Evolutionary conservation across 2,888 invertebrate genomes (phyloP), one percentile per base, ranked within the genome.

Genomic region (Scaptomyza caliginosa): DNA sequence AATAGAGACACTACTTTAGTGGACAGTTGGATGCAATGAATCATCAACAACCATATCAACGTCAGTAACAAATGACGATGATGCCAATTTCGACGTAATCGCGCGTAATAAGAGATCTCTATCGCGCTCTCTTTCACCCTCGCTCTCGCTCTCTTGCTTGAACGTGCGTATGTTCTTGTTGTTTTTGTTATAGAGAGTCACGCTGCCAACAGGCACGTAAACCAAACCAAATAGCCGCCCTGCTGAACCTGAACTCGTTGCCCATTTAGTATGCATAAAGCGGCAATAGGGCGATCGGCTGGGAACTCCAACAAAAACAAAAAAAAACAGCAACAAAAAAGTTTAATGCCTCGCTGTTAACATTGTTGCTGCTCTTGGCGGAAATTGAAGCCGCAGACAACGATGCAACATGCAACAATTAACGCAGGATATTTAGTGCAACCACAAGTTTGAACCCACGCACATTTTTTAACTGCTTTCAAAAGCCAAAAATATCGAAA

Each of bases 171-270:
- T 24, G 10, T 26, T 26, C 10, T 26, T 1, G 8, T 5, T 26
- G 8, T 26, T 26, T 26, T 26, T 26, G 11, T 11, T 17, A 8
- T 36, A 2, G 8, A 5, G 8, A n/a, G 32, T n/a, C 8, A 42
- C 30, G 54, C 10, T 46, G 54, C 45, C 36, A 45, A n/a, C n/a
- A n/a, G n/a, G 69, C 79, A 79, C 73, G 76, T 79, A 73, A 69
- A 43, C 52, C 65, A 50, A 64, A 26, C 13, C 70, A 45, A 64
- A 45, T 23, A 46, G 52, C 45, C 34, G 63, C 40, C 28, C 63
- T 54, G 54, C 63, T 54, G 54, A 40, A 48, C 43, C 40, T 64
- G 63, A 63, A 48, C 40, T 34, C 36, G 16, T 3, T 4, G 36
- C 32, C 30, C 7, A 52, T 79, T 34, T 70, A 64, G 63, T 77